Conservation (phyloP, 2,797 vertebrate species). For the Cephalopachus bancanus region DNA sequence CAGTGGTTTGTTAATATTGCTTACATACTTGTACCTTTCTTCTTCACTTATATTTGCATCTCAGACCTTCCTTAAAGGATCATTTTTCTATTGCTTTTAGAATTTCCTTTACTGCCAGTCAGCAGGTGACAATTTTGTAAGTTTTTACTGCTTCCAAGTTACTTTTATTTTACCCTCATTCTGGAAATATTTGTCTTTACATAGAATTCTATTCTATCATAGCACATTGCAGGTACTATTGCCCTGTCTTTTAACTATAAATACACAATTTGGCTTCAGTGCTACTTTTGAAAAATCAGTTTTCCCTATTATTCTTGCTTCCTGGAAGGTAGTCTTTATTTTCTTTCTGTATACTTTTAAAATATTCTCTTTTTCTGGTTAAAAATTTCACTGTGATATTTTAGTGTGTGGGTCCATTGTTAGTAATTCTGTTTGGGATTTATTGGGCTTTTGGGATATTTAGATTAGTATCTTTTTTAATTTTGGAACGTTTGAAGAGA, state of each 20-base stretch:
- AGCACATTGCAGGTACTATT: slow-evolving; percentile 20
- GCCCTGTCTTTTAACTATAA: slow-evolving; percentile 14
- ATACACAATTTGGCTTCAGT: slow-evolving; percentile 13
- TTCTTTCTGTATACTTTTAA: slow-evolving; percentile 38
- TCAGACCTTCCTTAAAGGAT: slow-evolving; percentile 22
- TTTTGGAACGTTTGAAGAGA: slow-evolving; percentile 48
- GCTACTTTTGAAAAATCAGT: slow-evolving; percentile 59
- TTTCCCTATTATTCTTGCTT: background rate
- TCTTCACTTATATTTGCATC: background rate
- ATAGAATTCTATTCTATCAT: slow-evolving; percentile 45
- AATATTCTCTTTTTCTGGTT: background rate
- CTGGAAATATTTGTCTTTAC: background rate
- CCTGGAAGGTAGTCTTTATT: slow-evolving; percentile 19
- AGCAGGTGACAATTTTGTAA: background rate
- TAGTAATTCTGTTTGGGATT: slow-evolving; percentile 36
- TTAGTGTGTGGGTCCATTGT: slow-evolving; percentile 12
- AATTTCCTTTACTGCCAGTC: background rate
- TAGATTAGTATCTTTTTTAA: background rate
- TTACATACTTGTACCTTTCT: background rate
- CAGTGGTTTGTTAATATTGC: background rate
- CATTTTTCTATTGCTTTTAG: slow-evolving; percentile 44
- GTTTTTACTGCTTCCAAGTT: slow-evolving; percentile 45
- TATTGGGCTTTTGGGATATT: background rate
- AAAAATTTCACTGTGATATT: slow-evolving; percentile 34
- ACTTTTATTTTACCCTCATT: slow-evolving; percentile 43